Base-by-base conservation (phyloP, 2,888 invertebrate species). In the Pachydiplax longipennis region DNA sequence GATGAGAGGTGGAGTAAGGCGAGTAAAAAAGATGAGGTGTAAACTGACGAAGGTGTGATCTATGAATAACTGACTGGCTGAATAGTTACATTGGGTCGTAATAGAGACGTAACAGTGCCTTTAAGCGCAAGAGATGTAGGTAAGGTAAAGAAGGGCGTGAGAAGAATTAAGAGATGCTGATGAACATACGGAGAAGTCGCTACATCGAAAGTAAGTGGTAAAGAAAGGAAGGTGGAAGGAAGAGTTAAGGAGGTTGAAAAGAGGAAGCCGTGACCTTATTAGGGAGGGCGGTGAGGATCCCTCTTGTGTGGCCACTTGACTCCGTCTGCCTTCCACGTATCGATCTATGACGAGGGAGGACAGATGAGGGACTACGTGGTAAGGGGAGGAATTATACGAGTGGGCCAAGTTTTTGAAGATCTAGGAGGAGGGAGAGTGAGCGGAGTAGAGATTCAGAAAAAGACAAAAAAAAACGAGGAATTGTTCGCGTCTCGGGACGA, bases 401-500 rank as follows among this genome's bases (percentile, higher is more conserved):
- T 95, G 87, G 96, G 48, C 96, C 92, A 96, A 96, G 65, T 96
- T 95, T 93, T 96, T 96, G 90, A 96, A 15, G 35, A 37, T 35
- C n/a, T 31, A 80, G 2, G n/a, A 2, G 2, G 80, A 35, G 80
- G 2, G 80, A 80, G 35, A 37, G 40, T 18, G 2, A 22, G 81
- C 12, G 5, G 81, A 40, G 37, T 4, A 5, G 37, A 15, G 15
- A 61, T 61, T 5, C 5, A 61, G 61, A 61, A 4, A 61, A n/a
- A n/a, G n/a, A n/a, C n/a, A n/a, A n/a, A n/a, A 61, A 5, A 18
- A 15, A 25, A 65, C n/a, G 65, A 48, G 1, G 13, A 48, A 48
- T 13, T 13, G 12, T 10, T 48, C 48, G 48, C 48, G 48, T 37
- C 5, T 37, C 61, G 61, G 61, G 61, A 15, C n/a, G 18, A 61